Evolutionary conservation across 2,113 vertebrate genomes (phyloP).

Genomic region (Chrysochloris asiatica): DNA sequence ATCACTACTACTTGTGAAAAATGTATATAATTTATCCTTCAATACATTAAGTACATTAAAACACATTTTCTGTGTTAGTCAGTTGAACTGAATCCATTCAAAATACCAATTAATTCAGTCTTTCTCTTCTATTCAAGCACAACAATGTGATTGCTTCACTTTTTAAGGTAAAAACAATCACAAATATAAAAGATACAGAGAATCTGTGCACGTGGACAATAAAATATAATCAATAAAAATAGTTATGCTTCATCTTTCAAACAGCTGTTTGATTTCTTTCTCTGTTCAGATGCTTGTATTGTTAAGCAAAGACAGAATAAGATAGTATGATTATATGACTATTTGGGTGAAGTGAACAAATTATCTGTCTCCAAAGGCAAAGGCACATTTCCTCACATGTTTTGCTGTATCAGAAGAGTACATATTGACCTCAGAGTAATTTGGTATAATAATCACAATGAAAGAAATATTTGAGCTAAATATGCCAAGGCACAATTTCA

Average conservation of each 20-base stretch:
- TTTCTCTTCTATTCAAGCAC: neutral
- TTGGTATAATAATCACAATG: neutral
- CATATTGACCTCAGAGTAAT: neutral
- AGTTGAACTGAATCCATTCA: neutral
- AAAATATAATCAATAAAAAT: neutral
- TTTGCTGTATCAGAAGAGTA: constrained; percentile 3
- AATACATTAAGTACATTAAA: neutral
- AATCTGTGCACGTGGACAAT: neutral
- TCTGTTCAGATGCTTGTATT: neutral
- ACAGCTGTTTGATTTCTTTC: neutral
- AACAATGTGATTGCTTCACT: neutral
- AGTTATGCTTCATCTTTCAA: constrained; percentile 13
- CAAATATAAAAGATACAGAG: neutral
- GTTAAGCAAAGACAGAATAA: constrained; percentile 1
- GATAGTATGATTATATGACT: too few relatives aligned
- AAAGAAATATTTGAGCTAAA: neutral
- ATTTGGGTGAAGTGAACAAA: neutral
- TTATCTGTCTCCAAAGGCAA: too few relatives aligned
- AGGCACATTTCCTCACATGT: neutral
- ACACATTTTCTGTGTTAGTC: neutral
- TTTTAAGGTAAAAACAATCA: neutral
- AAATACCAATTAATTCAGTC: neutral
- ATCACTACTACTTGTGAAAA: neutral
- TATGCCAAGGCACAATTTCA: neutral
- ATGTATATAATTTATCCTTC: neutral